Conservation (phyloP, 2,888 invertebrate species). For the Perdita meconis region DNA sequence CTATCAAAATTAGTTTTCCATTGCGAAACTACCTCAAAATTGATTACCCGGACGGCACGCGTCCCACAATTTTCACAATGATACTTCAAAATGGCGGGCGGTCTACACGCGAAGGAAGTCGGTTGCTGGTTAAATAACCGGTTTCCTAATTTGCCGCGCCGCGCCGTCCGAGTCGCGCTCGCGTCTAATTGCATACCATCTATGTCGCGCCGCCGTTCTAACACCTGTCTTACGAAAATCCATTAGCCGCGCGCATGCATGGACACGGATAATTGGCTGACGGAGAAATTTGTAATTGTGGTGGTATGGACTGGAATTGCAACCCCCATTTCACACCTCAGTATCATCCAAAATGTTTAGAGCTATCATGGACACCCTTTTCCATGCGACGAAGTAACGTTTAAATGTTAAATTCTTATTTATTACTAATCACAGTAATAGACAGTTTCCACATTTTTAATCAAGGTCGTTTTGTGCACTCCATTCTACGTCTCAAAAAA, state of each 20-base stretch:
- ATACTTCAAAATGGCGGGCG: conserved; percentile 42
- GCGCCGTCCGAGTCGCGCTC: conserved; percentile 55
- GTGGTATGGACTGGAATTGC: conserved; percentile 22
- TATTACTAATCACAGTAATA: no score
- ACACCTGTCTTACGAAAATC: conserved; percentile 67
- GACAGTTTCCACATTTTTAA: no score
- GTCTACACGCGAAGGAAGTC: conserved; percentile 63
- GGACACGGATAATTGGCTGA: conserved; percentile 28
- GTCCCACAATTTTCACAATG: conserved; percentile 7
- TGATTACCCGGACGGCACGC: neutral
- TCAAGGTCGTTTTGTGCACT: no score
- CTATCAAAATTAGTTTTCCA: neutral
- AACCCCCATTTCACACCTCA: conserved; percentile 6
- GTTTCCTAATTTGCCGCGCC: conserved; percentile 74
- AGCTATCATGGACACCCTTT: neutral
- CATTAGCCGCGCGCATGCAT: conserved; percentile 51
- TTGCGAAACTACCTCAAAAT: neutral
- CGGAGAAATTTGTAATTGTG: conserved; percentile 50
- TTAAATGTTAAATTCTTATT: no score
- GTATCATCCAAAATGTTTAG: conserved; percentile 11
- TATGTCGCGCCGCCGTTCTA: conserved; percentile 65
- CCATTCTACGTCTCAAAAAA: no score
- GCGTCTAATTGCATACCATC: conserved; percentile 65
- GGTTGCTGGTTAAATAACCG: conserved; percentile 72
- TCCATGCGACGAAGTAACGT: neutral